These are phyloP conservation scores for Melanocharis versteri DNA, from an alignment of 2,113 vertebrate species.

Conservation along the genomic window DNA sequence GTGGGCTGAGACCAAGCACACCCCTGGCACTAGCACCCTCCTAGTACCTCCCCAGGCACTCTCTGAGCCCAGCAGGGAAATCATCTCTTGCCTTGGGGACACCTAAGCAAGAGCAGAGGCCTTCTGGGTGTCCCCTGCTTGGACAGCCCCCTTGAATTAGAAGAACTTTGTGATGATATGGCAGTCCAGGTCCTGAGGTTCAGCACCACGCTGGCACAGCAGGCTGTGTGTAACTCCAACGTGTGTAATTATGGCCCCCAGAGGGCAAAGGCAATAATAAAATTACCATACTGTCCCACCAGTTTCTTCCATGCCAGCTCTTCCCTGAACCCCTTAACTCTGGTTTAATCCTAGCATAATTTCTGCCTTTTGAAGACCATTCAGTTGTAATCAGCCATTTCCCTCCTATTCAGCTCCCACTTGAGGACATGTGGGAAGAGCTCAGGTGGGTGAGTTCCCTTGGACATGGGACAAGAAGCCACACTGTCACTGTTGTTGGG, in stretches of 20 bases:
- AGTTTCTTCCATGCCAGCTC: neutral
- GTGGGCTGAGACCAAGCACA: neutral
- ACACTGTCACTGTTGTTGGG: neutral
- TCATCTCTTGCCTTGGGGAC: neutral
- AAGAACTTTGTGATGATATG: neutral
- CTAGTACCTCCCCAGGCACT: neutral
- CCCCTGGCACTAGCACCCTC: neutral
- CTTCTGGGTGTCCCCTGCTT: neutral
- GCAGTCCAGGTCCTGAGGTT: neutral
- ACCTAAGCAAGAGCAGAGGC: neutral
- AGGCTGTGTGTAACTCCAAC: neutral
- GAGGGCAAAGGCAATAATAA: constrained; percentile 11
- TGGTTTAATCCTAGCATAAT: neutral
- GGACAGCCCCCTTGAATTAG: neutral
- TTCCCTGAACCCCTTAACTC: neutral
- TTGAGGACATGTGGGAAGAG: neutral
- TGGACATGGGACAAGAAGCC: neutral
- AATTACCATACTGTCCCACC: neutral
- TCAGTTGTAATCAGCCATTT: neutral
- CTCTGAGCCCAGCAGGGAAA: neutral
- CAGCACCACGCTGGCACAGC: accelerated
- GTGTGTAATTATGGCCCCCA: neutral
- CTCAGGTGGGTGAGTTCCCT: neutral
- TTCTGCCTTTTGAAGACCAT: neutral
- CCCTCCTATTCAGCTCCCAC: neutral